These are phyloP conservation scores for Prietella phreatophila DNA, from an alignment of 2,113 vertebrate species.

Conservation along the genomic window DNA sequence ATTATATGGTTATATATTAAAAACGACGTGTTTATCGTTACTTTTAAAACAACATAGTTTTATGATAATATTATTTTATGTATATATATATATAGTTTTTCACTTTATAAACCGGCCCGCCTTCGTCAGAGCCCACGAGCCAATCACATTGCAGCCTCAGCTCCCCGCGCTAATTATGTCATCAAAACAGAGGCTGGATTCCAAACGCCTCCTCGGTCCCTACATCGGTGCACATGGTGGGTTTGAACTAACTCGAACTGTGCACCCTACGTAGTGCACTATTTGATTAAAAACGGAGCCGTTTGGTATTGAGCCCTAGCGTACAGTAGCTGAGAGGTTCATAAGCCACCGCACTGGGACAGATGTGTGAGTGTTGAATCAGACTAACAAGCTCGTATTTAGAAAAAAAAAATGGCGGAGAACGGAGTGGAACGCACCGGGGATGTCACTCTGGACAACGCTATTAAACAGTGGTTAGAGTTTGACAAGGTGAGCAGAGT, in stretches of 20 bases:
- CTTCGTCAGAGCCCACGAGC: not conserved
- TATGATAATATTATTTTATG: too few species aligned
- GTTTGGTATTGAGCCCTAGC: not conserved
- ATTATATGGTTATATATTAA: not conserved
- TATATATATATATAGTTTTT: too few species aligned
- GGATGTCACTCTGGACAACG: slow-evolving; percentile 63
- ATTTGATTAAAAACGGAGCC: too few species aligned
- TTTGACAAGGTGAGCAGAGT: slow-evolving; percentile 80
- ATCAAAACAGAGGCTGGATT: not conserved
- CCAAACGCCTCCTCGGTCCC: not conserved
- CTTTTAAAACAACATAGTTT: not conserved
- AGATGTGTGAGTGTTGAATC: too few species aligned
- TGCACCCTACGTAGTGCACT: not conserved
- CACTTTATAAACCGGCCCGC: not conserved
- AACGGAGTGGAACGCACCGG: slow-evolving; percentile 52
- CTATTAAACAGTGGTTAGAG: slow-evolving; percentile 77
- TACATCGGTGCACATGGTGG: not conserved
- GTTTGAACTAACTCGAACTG: not conserved
- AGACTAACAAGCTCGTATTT: not conserved
- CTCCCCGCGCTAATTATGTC: not conserved
- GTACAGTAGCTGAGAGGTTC: not conserved
- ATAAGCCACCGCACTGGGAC: too few species aligned
- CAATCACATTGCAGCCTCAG: not conserved
- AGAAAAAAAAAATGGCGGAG: slow-evolving; percentile 53
- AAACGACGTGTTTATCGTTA: not conserved